These are phyloP conservation scores for Ceyx erithaca DNA, from an alignment of 2,797 vertebrate genomes.

Conservation along the genomic window DNA sequence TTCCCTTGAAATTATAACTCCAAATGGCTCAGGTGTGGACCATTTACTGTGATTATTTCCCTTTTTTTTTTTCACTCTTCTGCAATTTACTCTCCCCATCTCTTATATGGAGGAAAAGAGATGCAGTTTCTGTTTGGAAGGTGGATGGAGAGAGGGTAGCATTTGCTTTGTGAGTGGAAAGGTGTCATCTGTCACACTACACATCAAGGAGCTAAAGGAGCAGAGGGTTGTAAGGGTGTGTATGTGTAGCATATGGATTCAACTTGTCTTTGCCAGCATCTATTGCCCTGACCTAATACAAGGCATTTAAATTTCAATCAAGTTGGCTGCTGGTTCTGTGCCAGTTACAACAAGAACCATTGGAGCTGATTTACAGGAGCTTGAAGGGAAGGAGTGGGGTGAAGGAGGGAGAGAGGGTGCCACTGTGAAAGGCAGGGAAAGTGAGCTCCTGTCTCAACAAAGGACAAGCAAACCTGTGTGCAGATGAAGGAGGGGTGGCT, in stretches of 20 bases:
- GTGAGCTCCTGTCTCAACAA: constrained; percentile 59
- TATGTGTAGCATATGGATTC: background rate
- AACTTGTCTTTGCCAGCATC: background rate
- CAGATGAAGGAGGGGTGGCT: constrained; percentile 32
- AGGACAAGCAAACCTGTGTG: constrained; percentile 29
- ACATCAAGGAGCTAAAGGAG: background rate
- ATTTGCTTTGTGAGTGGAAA: constrained; percentile 33
- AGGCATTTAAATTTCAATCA: constrained; percentile 62
- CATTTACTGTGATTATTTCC: constrained; percentile 63
- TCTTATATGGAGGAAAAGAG: background rate
- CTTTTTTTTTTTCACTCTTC: background rate
- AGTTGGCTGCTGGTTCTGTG: constrained; percentile 34
- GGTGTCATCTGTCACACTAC: constrained; percentile 13
- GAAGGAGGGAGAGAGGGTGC: constrained; percentile 9
- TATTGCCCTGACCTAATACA: background rate
- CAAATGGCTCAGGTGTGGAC: constrained; percentile 26
- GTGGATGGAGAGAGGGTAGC: background rate
- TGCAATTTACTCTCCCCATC: constrained; percentile 48
- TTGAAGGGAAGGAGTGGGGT: constrained; percentile 4
- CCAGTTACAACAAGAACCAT: constrained; percentile 13
- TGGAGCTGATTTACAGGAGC: constrained; percentile 30
- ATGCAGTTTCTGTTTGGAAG: constrained; percentile 17
- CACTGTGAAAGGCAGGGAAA: constrained; percentile 45
- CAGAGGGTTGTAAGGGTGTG: background rate
- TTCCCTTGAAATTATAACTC: constrained; percentile 46